These are phyloP conservation scores for Darwinula stevensoni DNA, from an alignment of 2,888 invertebrate genomes.

Conservation along the genomic window DNA sequence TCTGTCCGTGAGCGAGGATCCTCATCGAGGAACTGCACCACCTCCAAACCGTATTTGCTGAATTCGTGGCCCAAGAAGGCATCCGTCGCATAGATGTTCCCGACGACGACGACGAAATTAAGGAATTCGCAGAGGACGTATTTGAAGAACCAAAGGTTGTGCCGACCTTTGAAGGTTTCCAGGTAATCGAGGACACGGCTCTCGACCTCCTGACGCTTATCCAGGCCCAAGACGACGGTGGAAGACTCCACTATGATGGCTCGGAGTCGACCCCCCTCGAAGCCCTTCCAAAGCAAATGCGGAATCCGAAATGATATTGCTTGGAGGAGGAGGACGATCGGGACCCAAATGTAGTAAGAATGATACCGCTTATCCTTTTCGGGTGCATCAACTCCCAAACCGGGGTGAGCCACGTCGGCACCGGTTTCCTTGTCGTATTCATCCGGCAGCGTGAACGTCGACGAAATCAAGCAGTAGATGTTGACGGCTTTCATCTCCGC, in stretches of 20 bases:
- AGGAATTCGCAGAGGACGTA: constrained; percentile 12
- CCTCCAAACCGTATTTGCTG: constrained; percentile 12
- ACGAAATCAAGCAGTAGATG: constrained; percentile 12
- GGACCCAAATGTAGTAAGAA: constrained; percentile 16
- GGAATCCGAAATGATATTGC: constrained; percentile 14
- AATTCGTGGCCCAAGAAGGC: constrained; percentile 13
- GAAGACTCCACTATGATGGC: constrained; percentile 8
- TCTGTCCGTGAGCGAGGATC: constrained; percentile 12
- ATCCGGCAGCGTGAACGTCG: constrained; percentile 12
- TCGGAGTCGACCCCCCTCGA: constrained; percentile 13
- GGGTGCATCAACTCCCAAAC: constrained; percentile 12
- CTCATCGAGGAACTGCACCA: constrained; percentile 11
- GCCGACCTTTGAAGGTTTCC: constrained; percentile 8
- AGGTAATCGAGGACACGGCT: constrained; percentile 10
- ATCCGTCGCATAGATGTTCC: constrained; percentile 14
- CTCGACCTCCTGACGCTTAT: constrained; percentile 7
- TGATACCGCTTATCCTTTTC: constrained; percentile 11
- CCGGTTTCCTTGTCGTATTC: constrained; percentile 9
- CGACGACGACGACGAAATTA: constrained; percentile 13
- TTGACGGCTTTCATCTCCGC: constrained; percentile 10
- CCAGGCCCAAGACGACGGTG: background rate
- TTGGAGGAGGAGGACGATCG: constrained; percentile 15
- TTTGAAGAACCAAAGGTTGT: constrained; percentile 10
- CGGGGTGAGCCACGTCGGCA: constrained; percentile 13
- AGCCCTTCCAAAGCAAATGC: constrained; percentile 14